Percentiles rank a stretch among this genome's conserved stretches.
Conservation (phyloP, 2,113 vertebrate genomes). For the Murina feae region DNA sequence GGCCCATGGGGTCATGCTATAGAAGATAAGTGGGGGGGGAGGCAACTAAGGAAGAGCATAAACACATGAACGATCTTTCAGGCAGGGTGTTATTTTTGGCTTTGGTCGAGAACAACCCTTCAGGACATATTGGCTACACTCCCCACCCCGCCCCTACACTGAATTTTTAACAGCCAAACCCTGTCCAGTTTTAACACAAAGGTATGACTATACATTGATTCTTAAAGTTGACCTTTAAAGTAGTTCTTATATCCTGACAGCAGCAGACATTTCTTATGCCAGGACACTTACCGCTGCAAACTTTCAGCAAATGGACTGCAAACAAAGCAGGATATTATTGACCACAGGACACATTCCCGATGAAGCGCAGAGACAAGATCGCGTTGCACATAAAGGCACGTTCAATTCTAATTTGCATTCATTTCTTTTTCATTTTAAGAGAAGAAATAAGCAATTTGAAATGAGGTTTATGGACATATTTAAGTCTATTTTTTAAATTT, state of each 20-base stretch:
- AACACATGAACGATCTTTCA: neutral
- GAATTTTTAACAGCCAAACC: neutral
- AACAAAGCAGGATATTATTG: neutral
- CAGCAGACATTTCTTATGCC: neutral
- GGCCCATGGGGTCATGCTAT: neutral
- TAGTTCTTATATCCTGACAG: neutral
- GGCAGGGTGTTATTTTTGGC: neutral
- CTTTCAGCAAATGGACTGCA: neutral
- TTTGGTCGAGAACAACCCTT: neutral
- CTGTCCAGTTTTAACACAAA: neutral
- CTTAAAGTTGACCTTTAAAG: neutral
- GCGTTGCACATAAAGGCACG: neutral
- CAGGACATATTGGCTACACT: neutral
- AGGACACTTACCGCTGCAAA: neutral
- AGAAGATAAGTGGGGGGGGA: neutral
- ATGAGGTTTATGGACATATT: neutral
- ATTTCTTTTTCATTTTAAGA: constrained; percentile 30
- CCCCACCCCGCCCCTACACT: neutral
- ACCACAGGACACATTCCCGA: neutral
- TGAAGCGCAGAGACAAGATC: neutral
- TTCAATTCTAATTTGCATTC: neutral
- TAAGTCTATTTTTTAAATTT: neutral
- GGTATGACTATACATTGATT: neutral
- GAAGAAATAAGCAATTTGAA: neutral
- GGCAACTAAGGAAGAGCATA: neutral